phyloP scores from a whole-genome alignment of 2,113 vertebrate genomes.

The Psammodynastes pulverulentus region DNA sequence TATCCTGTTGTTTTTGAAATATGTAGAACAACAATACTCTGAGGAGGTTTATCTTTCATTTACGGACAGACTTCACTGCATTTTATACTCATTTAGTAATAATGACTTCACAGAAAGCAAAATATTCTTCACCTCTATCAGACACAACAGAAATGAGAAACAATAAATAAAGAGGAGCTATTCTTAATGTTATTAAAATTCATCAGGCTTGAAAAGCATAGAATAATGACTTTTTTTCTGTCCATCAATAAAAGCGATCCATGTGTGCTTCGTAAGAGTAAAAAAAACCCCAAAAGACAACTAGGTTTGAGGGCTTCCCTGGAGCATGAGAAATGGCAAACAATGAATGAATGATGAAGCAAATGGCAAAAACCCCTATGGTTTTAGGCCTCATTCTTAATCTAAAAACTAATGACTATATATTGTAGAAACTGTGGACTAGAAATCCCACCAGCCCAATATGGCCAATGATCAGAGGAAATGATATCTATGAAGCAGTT shows the following conservation, averaged over 20 bases:
- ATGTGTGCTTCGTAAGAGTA: background rate
- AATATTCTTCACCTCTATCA: background rate
- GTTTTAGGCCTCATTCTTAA: background rate
- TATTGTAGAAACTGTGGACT: background rate
- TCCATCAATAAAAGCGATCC: background rate
- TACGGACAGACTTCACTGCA: background rate
- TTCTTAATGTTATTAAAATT: background rate
- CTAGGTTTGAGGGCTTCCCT: background rate
- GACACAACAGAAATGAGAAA: background rate
- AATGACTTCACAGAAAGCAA: background rate
- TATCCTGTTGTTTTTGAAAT: constrained; percentile 1
- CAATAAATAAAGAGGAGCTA: background rate
- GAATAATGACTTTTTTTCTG: background rate
- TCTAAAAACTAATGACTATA: background rate
- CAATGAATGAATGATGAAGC: background rate
- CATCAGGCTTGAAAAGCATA: background rate
- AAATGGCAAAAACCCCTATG: background rate
- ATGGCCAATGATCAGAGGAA: background rate
- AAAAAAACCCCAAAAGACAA: background rate
- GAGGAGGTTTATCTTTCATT: constrained; percentile 17
- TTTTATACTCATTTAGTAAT: background rate
- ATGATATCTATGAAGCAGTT: background rate
- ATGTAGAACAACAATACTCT: constrained; percentile 18
- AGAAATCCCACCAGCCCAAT: background rate
- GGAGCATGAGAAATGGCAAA: background rate